A percentile compares a stretch with the other conserved stretches of the same genome.
Conservation (phyloP, 2,113 vertebrate genomes). For the Siniperca chuatsi region DNA sequence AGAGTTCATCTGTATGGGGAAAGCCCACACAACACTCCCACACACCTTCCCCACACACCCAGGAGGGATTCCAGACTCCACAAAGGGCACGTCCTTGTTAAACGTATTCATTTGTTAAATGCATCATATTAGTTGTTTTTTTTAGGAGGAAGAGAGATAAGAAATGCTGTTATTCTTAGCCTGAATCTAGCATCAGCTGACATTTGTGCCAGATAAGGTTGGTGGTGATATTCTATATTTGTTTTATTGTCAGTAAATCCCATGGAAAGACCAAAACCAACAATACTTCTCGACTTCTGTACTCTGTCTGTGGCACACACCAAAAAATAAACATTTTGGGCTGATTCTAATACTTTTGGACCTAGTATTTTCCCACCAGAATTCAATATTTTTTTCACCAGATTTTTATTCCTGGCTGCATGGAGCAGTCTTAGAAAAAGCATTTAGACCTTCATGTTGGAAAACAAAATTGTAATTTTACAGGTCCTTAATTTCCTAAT, state of each 20-base stretch:
- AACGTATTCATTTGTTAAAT: conserved; percentile 31
- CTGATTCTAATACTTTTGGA: not conserved
- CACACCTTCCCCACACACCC: conserved; percentile 63
- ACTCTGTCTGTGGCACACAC: not conserved
- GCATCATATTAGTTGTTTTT: not conserved
- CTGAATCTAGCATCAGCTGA: not conserved
- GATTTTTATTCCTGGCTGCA: not conserved
- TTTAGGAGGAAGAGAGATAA: not conserved
- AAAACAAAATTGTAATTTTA: not conserved
- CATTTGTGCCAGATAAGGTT: not conserved
- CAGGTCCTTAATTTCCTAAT: not conserved
- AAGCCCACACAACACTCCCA: conserved; percentile 74
- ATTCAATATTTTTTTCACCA: not conserved
- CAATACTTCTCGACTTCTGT: not conserved
- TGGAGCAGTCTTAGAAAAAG: not conserved
- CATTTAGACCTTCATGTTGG: not conserved
- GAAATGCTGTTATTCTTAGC: not conserved
- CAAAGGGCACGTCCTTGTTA: conserved; percentile 55
- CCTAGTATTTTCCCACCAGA: not conserved
- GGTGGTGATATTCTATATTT: not conserved
- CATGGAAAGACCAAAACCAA: not conserved
- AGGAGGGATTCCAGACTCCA: conserved; percentile 60
- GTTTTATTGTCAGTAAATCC: not conserved
- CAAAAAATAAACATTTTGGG: not conserved
- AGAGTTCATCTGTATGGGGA: conserved; percentile 66